A percentile compares a stretch with the other conserved stretches of the same genome.
These are phyloP conservation scores for Psittacula echo DNA, from an alignment of 2,797 vertebrate species.

Conservation along the genomic window DNA sequence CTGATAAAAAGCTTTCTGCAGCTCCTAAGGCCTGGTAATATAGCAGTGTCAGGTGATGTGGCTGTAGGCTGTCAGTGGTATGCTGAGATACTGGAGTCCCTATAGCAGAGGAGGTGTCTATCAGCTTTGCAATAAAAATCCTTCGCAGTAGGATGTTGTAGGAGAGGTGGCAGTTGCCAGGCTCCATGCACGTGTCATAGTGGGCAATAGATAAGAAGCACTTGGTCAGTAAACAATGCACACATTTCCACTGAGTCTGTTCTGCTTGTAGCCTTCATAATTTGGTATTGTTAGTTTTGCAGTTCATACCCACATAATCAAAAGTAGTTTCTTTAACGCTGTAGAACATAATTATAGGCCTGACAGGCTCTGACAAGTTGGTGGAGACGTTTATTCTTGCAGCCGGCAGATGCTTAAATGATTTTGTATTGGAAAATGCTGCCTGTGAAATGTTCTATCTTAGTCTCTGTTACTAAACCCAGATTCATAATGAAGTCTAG, in stretches of 20 bases:
- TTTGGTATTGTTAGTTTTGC: slow-evolving; percentile 32
- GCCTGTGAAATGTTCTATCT: slow-evolving; percentile 41
- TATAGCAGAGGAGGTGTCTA: neutral
- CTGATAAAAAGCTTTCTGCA: neutral
- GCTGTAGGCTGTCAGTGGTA: neutral
- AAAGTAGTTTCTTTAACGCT: slow-evolving; percentile 55
- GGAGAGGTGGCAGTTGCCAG: neutral
- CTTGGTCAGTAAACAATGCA: accelerated
- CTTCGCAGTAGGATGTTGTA: neutral
- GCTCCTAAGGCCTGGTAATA: neutral
- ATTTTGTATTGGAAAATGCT: slow-evolving; percentile 64
- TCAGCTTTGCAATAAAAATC: neutral
- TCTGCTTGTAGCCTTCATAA: neutral
- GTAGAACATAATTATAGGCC: slow-evolving; percentile 58
- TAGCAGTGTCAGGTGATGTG: neutral
- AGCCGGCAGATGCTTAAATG: slow-evolving; percentile 52
- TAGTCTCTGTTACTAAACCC: neutral
- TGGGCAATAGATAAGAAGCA: neutral
- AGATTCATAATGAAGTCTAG: slow-evolving; percentile 42
- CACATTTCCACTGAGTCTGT: neutral
- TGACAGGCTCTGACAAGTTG: slow-evolving; percentile 68
- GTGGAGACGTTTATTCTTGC: slow-evolving; percentile 62
- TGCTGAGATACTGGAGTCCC: neutral
- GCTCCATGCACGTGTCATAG: neutral
- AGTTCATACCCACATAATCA: slow-evolving; percentile 4